Evolutionary conservation across 2,888 invertebrate species (phyloP), one percentile per base, ranked within the genome.

Genomic region (Ptilodon capucinus): DNA sequence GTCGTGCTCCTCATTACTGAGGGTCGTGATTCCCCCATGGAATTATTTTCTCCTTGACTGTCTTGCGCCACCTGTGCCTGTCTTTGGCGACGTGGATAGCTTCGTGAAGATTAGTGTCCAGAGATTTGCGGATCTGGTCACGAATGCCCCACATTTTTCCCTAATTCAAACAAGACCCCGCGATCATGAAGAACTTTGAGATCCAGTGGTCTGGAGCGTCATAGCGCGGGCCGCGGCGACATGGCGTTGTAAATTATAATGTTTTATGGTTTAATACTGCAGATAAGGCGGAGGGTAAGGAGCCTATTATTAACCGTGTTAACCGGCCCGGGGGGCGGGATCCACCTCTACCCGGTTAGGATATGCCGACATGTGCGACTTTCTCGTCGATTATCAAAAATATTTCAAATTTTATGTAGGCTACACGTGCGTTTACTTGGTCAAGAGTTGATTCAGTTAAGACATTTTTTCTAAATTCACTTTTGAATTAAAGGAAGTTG

Each of bases 241-340:
- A 84, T 80, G 74, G 62, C 76, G 86, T 72, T 80, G 85, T 90
- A 91, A 90, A 91, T 91, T 90, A 90, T 86, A 86, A 90, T 91
- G 90, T 88, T 91, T 91, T 90, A 91, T 90, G 89, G 90, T 86
- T 90, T 91, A 89, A 91, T 91, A 90, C 88, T 79, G 85, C 78
- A 91, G 90, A 91, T 91, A 90, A 91, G 89, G 85, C 80, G 81
- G 63, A 72, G 82, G 82, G 84, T 82, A 84, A 86, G 88, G 81
- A 83, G 84, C 85, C 85, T 87, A 86, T 90, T 90, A 88, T 87
- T 86, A 87, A 86, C 83, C 77, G 81, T 79, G 86, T 85, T 85
- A 84, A 82, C 82, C 76, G 80, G 74, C 64, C 62, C 53, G 60
- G 68, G 74, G 66, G 67, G 51, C 39, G 54, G 62, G 55, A 42